Base-by-base conservation (phyloP, 2,888 invertebrate species). In the Nebria brevicollis region DNA sequence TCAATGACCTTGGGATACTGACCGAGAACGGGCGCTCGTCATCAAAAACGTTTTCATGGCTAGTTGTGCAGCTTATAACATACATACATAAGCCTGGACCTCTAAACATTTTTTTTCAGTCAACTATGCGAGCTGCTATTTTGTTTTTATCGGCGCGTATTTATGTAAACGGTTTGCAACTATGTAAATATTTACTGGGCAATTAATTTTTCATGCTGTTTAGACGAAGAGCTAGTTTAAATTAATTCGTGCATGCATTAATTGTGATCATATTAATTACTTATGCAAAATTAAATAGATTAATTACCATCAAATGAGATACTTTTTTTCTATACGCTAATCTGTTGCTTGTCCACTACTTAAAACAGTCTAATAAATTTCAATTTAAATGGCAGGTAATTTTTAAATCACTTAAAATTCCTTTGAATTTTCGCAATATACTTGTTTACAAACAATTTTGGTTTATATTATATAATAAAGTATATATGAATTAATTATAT, bases 1-100 rank as follows among this genome's bases (percentile, higher is more conserved):
- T 64, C 20, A 54, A n/a, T 15, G 75, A 54, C 75, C 75, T 75
- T 75, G 75, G 75, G 75, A 75, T 75, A 75, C 20, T 75, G 75
- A 75, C 75, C 75, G 43, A 54, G 26, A 70, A 70, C 70, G 70
- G 5, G 11, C 70, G 54, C 54, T 54, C 54, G 54, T 54, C 54
- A 54, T 54, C 54, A 54, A 54, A 34, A 54, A 11, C 54, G 54
- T 2, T 54, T 8, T 8, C 54, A 54, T 54, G 54, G 7, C 54
- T 54, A 13, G 54, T 13, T 54, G 54, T 2, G 7, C 43, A 11
- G 54, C 54, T 54, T 54, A 54, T 54, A 54, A 0, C 34, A 34
- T 34, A 0, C 34, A 34, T 34, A 34, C 5, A 34, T 34, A 5
- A 34, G 34, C 34, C 5, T 34, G 1, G 5, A 34, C 1, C 0